phyloP scores from a whole-genome alignment of 2,113 vertebrate genomes.

The Perca fluviatilis region DNA sequence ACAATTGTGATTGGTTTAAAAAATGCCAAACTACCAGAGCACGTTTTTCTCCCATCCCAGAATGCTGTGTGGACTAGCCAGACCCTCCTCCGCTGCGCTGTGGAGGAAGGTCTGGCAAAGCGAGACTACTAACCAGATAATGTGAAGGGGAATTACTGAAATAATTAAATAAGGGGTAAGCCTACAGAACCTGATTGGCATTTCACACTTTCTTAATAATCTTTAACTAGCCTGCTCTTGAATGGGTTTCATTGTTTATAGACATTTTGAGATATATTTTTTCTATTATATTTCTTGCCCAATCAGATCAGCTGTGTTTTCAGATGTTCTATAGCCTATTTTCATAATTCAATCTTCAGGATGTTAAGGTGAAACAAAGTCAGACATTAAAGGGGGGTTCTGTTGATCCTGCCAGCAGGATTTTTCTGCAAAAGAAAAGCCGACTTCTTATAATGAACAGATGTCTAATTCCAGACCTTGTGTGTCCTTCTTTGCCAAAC shows the following conservation, averaged over 20 bases:
- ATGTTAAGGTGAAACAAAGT: constrained; percentile 17
- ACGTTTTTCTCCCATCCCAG: no score
- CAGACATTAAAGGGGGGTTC: constrained; percentile 12
- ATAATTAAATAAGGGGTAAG: background rate
- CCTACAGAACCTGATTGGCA: background rate
- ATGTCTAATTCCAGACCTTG: constrained; percentile 63
- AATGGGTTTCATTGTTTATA: background rate
- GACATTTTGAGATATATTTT: constrained; percentile 6
- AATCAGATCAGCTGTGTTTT: constrained; percentile 13
- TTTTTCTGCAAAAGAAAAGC: constrained; percentile 33
- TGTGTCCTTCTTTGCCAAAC: constrained; percentile 54
- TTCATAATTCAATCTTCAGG: constrained; percentile 11
- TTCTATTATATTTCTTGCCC: background rate
- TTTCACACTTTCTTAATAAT: background rate
- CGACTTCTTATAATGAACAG: constrained; percentile 54
- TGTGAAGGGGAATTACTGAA: background rate
- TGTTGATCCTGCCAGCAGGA: constrained; percentile 3
- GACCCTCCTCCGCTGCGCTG: no score
- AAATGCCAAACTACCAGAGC: no score
- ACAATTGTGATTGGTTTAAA: no score
- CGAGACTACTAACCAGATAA: background rate
- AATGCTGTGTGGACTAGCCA: no score
- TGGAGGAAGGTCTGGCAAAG: no score
- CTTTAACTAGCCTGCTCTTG: background rate
- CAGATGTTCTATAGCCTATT: constrained; percentile 12